Percentiles rank a stretch among this genome's conserved stretches.
Evolutionary conservation across 2,113 vertebrate species (phyloP).

Genomic region (Actinemys pallida): DNA sequence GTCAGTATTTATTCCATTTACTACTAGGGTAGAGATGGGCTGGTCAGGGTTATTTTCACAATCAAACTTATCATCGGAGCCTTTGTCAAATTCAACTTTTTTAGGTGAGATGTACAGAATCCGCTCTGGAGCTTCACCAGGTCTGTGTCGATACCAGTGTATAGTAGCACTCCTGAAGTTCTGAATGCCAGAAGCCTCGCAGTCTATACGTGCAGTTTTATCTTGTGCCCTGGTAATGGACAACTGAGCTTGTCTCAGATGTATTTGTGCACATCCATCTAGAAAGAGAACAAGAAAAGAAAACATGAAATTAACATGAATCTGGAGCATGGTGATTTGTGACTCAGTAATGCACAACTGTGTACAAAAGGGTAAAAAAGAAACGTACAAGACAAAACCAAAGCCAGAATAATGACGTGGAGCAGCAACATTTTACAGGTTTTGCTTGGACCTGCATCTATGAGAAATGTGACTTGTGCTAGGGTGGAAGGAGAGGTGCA

Average conservation of each 20-base stretch:
- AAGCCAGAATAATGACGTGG: neutral
- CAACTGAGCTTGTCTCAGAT: neutral
- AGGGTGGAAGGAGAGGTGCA: neutral
- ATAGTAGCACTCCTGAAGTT: fast-evolving
- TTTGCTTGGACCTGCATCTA: fast-evolving
- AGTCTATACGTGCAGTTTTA: neutral
- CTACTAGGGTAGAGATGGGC: neutral
- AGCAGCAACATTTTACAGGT: conserved; percentile 7
- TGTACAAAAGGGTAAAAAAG: neutral
- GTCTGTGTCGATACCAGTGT: conserved; percentile 26
- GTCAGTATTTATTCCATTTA: neutral
- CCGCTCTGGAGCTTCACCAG: fast-evolving
- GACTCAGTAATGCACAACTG: no score
- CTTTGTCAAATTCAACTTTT: fast-evolving
- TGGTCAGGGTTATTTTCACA: fast-evolving
- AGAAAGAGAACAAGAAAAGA: conserved; percentile 4
- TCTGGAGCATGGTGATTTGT: neutral
- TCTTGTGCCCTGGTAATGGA: fast-evolving
- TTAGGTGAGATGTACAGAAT: neutral
- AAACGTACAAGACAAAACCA: neutral
- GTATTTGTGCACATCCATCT: conserved; percentile 23
- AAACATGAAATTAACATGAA: neutral
- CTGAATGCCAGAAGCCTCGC: neutral
- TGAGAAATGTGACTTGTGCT: neutral
- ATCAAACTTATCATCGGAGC: neutral